Conservation (phyloP, 2,113 vertebrate species). For the Erythrolamprus reginae region DNA sequence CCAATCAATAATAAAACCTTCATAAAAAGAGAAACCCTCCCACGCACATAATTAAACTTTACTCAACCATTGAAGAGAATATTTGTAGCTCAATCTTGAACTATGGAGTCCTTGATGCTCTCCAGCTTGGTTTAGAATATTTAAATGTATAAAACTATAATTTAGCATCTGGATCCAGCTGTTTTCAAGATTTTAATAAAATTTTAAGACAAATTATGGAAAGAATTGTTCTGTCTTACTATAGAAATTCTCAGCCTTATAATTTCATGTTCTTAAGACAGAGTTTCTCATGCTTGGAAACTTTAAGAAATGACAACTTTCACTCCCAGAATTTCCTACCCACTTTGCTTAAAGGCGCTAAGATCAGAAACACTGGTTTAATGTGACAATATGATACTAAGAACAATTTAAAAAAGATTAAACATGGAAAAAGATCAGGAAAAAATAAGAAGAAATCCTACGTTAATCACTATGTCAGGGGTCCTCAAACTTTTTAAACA, state of each 20-base stretch:
- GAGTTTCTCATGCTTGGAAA: background rate
- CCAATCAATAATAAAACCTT: background rate
- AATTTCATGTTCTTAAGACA: background rate
- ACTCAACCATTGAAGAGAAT: background rate
- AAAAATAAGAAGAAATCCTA: background rate
- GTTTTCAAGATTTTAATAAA: background rate
- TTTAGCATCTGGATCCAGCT: background rate
- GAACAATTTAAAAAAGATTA: background rate
- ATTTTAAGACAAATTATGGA: background rate
- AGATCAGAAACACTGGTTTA: background rate
- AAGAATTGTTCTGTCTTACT: background rate
- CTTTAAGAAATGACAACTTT: background rate
- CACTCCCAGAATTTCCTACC: background rate
- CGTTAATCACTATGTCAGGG: background rate
- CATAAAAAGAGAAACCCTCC: background rate
- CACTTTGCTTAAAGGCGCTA: background rate
- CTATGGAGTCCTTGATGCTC: background rate
- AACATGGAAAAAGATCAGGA: background rate
- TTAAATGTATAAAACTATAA: background rate
- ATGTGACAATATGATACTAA: background rate
- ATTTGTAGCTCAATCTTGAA: background rate
- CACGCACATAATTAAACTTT: background rate
- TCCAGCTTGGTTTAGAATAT: background rate
- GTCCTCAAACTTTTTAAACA: too few relatives aligned
- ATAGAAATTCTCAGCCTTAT: background rate